Evolutionary conservation across 2,113 vertebrate genomes (phyloP).

Genomic region (Carassius auratus): DNA sequence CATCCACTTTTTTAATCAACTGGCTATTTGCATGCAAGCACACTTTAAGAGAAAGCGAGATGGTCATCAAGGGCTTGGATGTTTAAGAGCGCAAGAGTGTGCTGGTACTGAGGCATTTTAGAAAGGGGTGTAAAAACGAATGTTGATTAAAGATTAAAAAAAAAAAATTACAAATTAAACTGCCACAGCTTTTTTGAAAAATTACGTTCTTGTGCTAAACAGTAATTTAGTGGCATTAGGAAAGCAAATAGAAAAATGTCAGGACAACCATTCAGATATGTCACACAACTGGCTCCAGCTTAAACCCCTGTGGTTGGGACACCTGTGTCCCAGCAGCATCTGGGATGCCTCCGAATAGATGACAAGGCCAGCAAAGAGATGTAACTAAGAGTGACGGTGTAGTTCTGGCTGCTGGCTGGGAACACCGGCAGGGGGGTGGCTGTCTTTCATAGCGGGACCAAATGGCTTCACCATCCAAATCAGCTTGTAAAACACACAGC

Average conservation of each 20-base stretch:
- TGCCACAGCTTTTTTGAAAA: background rate
- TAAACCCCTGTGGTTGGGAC: conserved; percentile 49
- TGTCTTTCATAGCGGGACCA: conserved; percentile 36
- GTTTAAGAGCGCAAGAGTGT: background rate
- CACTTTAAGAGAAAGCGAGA: background rate
- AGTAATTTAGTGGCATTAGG: background rate
- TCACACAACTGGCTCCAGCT: conserved; percentile 38
- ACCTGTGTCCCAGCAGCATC: conserved; percentile 52
- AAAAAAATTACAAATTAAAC: background rate
- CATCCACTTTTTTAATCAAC: conserved; percentile 26
- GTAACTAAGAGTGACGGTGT: conserved; percentile 46
- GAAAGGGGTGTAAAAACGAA: background rate
- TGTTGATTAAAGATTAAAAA: background rate
- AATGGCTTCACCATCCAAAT: conserved; percentile 31
- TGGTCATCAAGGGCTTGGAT: background rate
- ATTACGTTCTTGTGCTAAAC: background rate
- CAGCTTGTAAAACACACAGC: conserved; percentile 37
- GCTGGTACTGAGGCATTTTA: conserved; percentile 6
- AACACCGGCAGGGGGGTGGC: conserved; percentile 3
- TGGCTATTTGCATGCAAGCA: background rate
- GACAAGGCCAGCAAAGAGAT: conserved; percentile 45
- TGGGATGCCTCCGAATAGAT: conserved; percentile 43
- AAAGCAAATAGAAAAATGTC: background rate
- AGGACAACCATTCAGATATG: background rate
- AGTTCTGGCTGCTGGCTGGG: conserved; percentile 25